Base-by-base conservation (phyloP, 2,797 vertebrate genomes). In the Chaunax sp. region DNA sequence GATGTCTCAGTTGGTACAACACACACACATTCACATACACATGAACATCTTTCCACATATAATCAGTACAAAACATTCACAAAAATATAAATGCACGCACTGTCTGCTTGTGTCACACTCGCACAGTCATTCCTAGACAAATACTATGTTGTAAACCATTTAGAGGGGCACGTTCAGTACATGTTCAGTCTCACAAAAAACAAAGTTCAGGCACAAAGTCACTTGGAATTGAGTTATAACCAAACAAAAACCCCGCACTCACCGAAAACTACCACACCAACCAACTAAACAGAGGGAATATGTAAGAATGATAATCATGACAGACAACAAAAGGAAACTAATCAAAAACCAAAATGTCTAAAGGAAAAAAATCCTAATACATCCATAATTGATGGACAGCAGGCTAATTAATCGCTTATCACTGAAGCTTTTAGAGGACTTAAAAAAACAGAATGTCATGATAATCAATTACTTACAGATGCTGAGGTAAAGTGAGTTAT, bases 251-350 rank as follows among this genome's bases (percentile, higher is more conserved):
- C 80, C 91, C 91, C 78, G 87, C 87, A 90, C 83, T 90, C 91
- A 92, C 90, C 89, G 76, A 88, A 81, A 92, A 92, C 93, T 94
- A 94, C 85, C 87, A 94, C 93, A 93, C 73, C 93, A 91, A 90
- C 91, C 93, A 86, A 90, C 92, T 93, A 91, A 90, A 92, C 90
- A 93, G 78, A 87, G 89, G 93, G 87, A 69, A 83, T 78, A 65
- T 90, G 91, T 91, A 93, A 94, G 93, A 93, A 93, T 91, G 92
- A 94, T 92, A 90, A 93, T 94, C 94, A 94, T 94, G 94, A 94
- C 92, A 92, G 90, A 93, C 85, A 77, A 92, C 81, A 82, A 89
- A 88, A 78, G 55, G 46, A 84, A 78, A 80, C 63, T 59, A 69
- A 78, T 80, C 58, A 70, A 72, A 84, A 82, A 19, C 46, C 49